Evolutionary conservation across 2,888 invertebrate species (phyloP).

Genomic region (Falcaria lacertinaria): DNA sequence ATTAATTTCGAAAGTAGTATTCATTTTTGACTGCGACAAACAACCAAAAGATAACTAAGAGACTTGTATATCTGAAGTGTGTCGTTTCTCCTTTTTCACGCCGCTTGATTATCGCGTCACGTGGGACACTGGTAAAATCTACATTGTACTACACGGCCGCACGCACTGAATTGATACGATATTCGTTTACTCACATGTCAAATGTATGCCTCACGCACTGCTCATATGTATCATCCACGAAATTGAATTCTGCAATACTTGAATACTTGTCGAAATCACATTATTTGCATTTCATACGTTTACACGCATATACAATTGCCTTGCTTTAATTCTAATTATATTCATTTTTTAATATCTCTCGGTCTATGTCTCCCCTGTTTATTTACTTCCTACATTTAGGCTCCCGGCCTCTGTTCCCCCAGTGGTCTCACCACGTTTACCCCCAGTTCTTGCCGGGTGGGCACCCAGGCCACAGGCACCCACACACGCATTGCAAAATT

Average conservation of each 20-base stretch:
- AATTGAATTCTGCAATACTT: not conserved
- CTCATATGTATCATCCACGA: not conserved
- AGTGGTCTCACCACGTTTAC: constrained; percentile 97
- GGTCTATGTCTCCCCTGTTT: no score
- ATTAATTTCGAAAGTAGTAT: no score
- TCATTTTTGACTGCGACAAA: constrained; percentile 39
- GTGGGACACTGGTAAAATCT: constrained; percentile 76
- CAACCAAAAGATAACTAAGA: constrained; percentile 35
- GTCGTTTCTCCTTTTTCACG: constrained; percentile 78
- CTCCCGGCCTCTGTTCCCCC: constrained; percentile 92
- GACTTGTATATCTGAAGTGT: constrained; percentile 69
- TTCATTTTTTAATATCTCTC: no score
- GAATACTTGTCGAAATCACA: not conserved
- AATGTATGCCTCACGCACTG: not conserved
- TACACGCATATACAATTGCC: no score
- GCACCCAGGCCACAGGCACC: constrained; percentile 82
- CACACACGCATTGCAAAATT: constrained; percentile 81
- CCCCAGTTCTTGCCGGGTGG: constrained; percentile 96
- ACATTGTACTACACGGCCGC: constrained; percentile 58
- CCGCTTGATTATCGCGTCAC: constrained; percentile 77
- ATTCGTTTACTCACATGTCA: not conserved
- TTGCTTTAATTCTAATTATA: not conserved
- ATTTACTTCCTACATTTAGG: no score
- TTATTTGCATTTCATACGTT: constrained; percentile 1
- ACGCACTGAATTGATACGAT: constrained; percentile 35